phyloP scores from a whole-genome alignment of 1,140 invertebrate genomes.

The Bombus superbus region DNA sequence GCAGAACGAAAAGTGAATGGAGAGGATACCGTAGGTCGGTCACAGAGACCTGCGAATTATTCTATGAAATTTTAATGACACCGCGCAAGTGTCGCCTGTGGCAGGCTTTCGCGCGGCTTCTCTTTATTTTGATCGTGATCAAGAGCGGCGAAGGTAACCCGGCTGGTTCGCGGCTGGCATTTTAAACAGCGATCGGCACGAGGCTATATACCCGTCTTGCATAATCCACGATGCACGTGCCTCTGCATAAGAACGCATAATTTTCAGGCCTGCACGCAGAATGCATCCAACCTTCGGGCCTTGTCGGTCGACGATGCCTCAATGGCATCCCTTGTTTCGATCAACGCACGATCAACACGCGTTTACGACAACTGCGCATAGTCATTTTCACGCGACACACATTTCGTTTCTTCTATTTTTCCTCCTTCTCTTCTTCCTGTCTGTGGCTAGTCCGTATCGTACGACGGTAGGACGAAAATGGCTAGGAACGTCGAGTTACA shows the following conservation, averaged over 20 bases:
- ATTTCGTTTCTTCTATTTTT: background rate
- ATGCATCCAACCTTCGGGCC: constrained; percentile 16
- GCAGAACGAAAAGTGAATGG: constrained; percentile 10
- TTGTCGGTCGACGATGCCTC: background rate
- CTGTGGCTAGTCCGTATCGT: background rate
- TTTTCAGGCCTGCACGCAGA: constrained; percentile 53
- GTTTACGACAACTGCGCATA: background rate
- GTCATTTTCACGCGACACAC: background rate
- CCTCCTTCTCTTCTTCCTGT: background rate
- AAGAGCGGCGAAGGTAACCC: constrained; percentile 32
- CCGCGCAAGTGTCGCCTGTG: constrained; percentile 1
- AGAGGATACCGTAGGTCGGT: too few species aligned
- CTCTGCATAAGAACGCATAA: constrained; percentile 59
- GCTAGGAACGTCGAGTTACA: too few species aligned
- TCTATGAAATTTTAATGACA: constrained; percentile 34
- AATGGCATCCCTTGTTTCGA: constrained; percentile 3
- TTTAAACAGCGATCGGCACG: constrained; percentile 49
- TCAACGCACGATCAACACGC: too few species aligned
- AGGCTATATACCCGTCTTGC: constrained; percentile 53
- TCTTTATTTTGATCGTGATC: constrained; percentile 50
- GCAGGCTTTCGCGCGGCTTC: constrained; percentile 24
- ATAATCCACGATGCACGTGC: constrained; percentile 63
- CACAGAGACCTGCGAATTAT: background rate
- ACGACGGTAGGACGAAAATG: background rate
- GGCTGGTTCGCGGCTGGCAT: constrained; percentile 24